Evolutionary conservation across 2,113 vertebrate genomes (phyloP), one percentile per base, ranked within the genome.

Genomic region (Pituophis catenifer): DNA sequence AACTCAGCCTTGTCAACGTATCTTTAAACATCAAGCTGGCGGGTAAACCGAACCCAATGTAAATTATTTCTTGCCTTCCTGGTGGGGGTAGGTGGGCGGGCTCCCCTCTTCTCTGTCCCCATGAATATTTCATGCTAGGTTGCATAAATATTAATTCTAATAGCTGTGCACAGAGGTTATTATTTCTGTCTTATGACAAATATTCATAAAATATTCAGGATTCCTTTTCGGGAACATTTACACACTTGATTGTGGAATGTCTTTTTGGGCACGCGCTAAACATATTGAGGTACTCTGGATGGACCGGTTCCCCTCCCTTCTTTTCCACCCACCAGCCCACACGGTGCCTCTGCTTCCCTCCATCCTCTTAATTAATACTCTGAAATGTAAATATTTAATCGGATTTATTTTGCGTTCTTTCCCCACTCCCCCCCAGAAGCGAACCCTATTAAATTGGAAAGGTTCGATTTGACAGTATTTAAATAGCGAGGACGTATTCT

Each of bases 131-230:
- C 98, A 99, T 99, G 98, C 97, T 96, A 90, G 98, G 98, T 96
- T 97, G 97, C 98, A 99, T 99, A 99, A 99, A 99, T 99, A 99
- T 99, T 99, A 99, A 99, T 99, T 98, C 98, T 99, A 99, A 99
- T 99, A 98, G 98, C 98, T 99, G 98, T 98, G 98, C 98, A 98
- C 98, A 98, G 97, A 97, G 98, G 98, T 99, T 99, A 99, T 99
- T 99, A 98, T 99, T 99, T 98, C 98, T 98, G 98, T 98, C 98
- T 98, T 98, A 98, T 98, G 98, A 98, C 98, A 99, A 99, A 99
- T 98, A 99, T 98, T 98, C 98, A 99, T 99, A 98, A 99, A 97
- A 98, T 98, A 99, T 99, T 99, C 99, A 98, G 97, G 97, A 98
- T 97, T 98, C 98, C 97, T 97, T 98, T 98, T 98, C 98, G 97